Conservation (phyloP, 2,888 invertebrate species). For the Synergus gifuensis region DNA sequence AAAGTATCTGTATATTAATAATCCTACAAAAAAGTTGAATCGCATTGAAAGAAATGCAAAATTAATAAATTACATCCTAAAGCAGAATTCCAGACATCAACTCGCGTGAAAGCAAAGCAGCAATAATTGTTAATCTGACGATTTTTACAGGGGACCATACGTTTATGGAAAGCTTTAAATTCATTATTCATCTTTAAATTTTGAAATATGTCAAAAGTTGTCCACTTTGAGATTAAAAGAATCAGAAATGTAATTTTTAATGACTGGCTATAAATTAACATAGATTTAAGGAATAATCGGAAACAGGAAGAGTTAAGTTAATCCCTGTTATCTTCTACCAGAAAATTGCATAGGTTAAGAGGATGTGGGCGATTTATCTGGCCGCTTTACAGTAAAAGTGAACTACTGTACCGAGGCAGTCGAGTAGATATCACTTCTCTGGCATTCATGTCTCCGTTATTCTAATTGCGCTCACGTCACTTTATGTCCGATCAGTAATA, state of each 20-base stretch:
- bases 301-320: conserved; percentile 12
- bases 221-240: background rate
- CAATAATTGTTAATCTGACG: no score
- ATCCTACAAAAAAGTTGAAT: no score
- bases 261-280: background rate
- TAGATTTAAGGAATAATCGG: background rate
- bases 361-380: conserved; percentile 33
- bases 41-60: no score
- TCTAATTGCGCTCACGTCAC: conserved; percentile 56
- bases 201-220: no score
- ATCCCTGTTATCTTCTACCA: conserved; percentile 24
- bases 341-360: conserved; percentile 17
- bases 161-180: no score
- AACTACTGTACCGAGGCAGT: conserved; percentile 32
- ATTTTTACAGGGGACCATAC: no score
- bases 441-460: conserved; percentile 70
- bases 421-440: conserved; percentile 56
- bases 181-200: no score
- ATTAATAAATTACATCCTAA: no score
- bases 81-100: no score
- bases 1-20: no score
- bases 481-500: conserved; percentile 1
- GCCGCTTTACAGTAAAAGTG: conserved; percentile 37
- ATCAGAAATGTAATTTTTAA: background rate
- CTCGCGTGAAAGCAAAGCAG: no score